Evolutionary conservation across 2,113 vertebrate species (phyloP).

Genomic region (Vireo altiloquus): DNA sequence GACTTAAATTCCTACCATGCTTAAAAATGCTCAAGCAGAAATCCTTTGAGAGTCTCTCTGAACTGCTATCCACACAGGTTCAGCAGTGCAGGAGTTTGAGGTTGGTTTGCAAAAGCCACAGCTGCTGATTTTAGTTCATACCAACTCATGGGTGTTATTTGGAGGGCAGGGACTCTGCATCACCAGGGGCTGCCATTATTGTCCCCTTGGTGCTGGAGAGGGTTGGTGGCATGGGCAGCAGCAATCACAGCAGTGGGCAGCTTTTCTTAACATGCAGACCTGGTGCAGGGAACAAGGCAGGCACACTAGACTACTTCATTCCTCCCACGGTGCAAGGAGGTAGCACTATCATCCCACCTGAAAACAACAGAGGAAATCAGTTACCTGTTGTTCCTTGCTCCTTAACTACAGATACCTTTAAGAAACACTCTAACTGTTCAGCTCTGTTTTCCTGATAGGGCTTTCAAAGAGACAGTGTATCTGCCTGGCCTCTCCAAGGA

Average conservation of each 20-base stretch:
- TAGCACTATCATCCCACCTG: neutral
- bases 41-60: accelerated
- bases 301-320: neutral
- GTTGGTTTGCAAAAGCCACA: neutral
- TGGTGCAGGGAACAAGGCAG: neutral
- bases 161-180: neutral
- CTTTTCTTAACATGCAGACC: neutral
- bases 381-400: neutral
- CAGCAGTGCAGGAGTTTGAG: neutral
- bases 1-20: neutral
- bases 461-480: neutral
- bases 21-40: neutral
- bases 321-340: neutral
- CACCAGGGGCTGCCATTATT: neutral
- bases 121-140: neutral
- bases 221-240: accelerated
- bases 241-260: neutral
- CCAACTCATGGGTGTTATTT: accelerated
- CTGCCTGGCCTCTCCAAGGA: neutral
- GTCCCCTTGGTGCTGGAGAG: neutral
- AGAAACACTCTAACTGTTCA: neutral
- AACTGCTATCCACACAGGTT: neutral
- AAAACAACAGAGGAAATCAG: neutral
- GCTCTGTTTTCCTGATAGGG: neutral
- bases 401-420: neutral